phyloP scores from a whole-genome alignment of 2,797 vertebrate species.

The Poeciliopsis gracilis region DNA sequence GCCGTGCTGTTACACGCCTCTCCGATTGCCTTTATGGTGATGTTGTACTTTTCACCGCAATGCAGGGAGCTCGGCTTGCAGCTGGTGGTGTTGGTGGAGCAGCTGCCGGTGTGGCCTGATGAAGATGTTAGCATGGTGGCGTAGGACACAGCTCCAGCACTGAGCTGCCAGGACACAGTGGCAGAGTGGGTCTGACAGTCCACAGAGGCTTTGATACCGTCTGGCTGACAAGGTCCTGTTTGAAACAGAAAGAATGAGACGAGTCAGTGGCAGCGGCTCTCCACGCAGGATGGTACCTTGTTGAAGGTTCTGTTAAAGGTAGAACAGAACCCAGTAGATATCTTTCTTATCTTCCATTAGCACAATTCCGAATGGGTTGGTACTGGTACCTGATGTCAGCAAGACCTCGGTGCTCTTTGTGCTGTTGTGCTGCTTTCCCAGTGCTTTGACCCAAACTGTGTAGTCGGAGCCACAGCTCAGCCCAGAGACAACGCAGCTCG shows the following conservation, averaged over 20 bases:
- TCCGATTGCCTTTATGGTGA: slow-evolving; percentile 65
- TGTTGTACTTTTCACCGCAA: slow-evolving; percentile 73
- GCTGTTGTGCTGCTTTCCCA: slow-evolving; percentile 66
- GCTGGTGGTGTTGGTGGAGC: slow-evolving; percentile 64
- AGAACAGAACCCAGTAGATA: neutral
- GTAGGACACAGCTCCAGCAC: slow-evolving; percentile 61
- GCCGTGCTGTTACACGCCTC: slow-evolving; percentile 66
- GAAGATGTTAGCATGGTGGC: slow-evolving; percentile 34
- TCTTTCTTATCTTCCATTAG: neutral
- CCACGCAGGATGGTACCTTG: neutral
- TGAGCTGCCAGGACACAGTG: slow-evolving; percentile 68
- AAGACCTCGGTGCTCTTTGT: slow-evolving; percentile 38
- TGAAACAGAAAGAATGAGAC: slow-evolving; percentile 3
- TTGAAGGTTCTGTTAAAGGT: neutral
- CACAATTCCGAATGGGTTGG: neutral
- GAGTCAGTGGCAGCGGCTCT: neutral
- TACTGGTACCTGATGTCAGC: slow-evolving; percentile 51
- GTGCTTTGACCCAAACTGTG: slow-evolving; percentile 59
- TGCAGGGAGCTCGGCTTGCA: slow-evolving; percentile 61
- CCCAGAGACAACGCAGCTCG: slow-evolving; percentile 52
- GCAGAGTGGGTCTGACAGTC: slow-evolving; percentile 59
- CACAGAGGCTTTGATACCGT: slow-evolving; percentile 49
- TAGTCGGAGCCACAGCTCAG: slow-evolving; percentile 69
- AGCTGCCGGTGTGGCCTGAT: slow-evolving; percentile 49
- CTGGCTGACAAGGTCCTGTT: slow-evolving; percentile 70